These are phyloP conservation scores for Agrochola litura DNA, from an alignment of 2,888 invertebrate species.

Conservation along the genomic window DNA sequence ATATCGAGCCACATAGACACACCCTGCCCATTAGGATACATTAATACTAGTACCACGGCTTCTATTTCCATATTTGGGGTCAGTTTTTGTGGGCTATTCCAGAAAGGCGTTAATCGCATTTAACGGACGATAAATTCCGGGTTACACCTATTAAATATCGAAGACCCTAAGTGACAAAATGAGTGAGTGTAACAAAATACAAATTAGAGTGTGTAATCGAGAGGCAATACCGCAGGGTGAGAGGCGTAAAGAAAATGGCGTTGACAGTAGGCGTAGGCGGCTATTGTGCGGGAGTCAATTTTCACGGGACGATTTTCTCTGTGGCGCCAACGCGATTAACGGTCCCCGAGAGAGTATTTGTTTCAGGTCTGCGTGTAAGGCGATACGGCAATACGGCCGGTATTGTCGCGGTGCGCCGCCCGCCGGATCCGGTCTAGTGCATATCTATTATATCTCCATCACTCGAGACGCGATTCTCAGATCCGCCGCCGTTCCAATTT, in stretches of 20 bases:
- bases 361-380: constrained; percentile 86
- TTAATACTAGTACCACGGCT: constrained; percentile 15
- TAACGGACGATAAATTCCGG: constrained; percentile 16
- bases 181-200: constrained; percentile 50
- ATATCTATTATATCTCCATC: constrained; percentile 87
- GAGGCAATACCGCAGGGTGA: constrained; percentile 47
- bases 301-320: constrained; percentile 84
- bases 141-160: constrained; percentile 29
- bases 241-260: constrained; percentile 52
- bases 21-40: constrained; percentile 62
- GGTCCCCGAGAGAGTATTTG: constrained; percentile 84
- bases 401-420: constrained; percentile 85
- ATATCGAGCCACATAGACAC: constrained; percentile 72
- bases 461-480: constrained; percentile 81
- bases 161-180: constrained; percentile 46
- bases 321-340: constrained; percentile 87
- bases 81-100: not conserved
- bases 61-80: constrained; percentile 26
- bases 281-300: constrained; percentile 76
- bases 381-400: constrained; percentile 87
- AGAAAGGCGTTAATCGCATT: constrained; percentile 22
- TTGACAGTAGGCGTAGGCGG: constrained; percentile 50
- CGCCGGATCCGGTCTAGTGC: constrained; percentile 87
- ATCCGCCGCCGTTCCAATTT: constrained; percentile 84
- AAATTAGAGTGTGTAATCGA: constrained; percentile 53